These are phyloP conservation scores for Chlorodrepanis virens DNA, from an alignment of 2,113 vertebrate genomes.

Conservation along the genomic window DNA sequence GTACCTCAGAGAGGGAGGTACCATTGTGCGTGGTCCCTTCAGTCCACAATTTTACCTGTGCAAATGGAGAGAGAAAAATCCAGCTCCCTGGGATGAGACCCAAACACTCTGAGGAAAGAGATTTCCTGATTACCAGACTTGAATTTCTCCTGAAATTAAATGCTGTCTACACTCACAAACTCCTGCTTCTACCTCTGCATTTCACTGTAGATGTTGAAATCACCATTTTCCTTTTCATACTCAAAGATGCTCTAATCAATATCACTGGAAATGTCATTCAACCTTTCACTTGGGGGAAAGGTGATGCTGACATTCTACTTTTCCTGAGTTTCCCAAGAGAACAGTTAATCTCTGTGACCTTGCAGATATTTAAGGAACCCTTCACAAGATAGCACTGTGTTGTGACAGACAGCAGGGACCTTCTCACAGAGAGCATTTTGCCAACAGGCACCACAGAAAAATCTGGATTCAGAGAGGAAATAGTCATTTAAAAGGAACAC, in stretches of 20 bases:
- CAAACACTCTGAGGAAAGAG: not conserved
- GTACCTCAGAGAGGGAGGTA: not conserved
- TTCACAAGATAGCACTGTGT: constrained; percentile 38
- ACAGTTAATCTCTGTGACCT: constrained; percentile 68
- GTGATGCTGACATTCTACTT: constrained; percentile 69
- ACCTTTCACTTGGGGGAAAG: constrained; percentile 49
- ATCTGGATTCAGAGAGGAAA: constrained; percentile 32
- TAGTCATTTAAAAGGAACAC: not conserved
- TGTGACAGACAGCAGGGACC: constrained; percentile 49
- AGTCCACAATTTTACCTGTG: not conserved
- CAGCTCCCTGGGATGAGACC: not conserved
- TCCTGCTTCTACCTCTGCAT: constrained; percentile 7
- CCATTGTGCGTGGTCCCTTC: not conserved
- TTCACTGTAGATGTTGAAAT: constrained; percentile 36
- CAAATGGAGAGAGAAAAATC: not conserved
- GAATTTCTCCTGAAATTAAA: not conserved
- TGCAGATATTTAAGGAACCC: constrained; percentile 65
- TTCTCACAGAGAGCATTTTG: constrained; percentile 40
- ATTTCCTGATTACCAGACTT: not conserved
- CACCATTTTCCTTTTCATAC: constrained; percentile 9
- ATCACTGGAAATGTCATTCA: constrained; percentile 69
- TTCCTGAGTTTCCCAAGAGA: constrained; percentile 58
- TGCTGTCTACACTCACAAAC: not conserved
- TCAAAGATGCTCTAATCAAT: constrained; percentile 40
- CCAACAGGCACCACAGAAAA: constrained; percentile 18